A percentile compares a stretch with the other conserved stretches of the same genome.
These are phyloP conservation scores for Drosophila melanica DNA, from an alignment of 1,140 invertebrate genomes.

Conservation along the genomic window DNA sequence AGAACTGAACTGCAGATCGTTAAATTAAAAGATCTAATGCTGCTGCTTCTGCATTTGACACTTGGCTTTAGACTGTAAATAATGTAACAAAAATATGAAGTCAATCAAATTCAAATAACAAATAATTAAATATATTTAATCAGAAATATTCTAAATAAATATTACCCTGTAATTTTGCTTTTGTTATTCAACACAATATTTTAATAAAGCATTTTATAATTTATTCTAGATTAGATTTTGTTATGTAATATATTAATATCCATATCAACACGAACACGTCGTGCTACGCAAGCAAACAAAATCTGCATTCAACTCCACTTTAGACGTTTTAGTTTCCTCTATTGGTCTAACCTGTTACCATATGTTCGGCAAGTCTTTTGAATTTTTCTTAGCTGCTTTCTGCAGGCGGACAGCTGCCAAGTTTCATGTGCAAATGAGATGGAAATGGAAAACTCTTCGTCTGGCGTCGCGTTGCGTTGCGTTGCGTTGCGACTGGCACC, in stretches of 20 bases:
- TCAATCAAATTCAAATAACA: too few relatives aligned
- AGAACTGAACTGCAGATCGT: slow-evolving; percentile 25
- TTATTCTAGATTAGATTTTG: too few relatives aligned
- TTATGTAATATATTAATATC: too few relatives aligned
- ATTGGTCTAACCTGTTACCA: slow-evolving; percentile 53
- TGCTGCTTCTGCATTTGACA: background rate
- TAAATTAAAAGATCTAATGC: slow-evolving; percentile 2
- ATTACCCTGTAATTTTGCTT: too few relatives aligned
- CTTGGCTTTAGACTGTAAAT: background rate
- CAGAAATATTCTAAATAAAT: too few relatives aligned
- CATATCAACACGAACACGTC: too few relatives aligned
- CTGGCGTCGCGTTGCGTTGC: slow-evolving; percentile 17
- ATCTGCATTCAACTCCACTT: background rate
- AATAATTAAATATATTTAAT: too few relatives aligned
- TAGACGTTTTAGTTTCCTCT: slow-evolving; percentile 1
- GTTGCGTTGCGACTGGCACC: slow-evolving; percentile 52
- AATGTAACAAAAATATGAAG: too few relatives aligned
- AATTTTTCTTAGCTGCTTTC: slow-evolving; percentile 31
- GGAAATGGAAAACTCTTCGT: slow-evolving; percentile 31
- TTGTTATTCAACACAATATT: too few relatives aligned
- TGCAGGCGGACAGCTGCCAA: slow-evolving; percentile 36
- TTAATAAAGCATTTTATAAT: too few relatives aligned
- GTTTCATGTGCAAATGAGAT: slow-evolving; percentile 37
- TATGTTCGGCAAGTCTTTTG: slow-evolving; percentile 41
- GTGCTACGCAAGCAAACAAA: too few relatives aligned